These are phyloP conservation scores for Novumbra hubbsi DNA, from an alignment of 2,797 vertebrate genomes.

Conservation along the genomic window DNA sequence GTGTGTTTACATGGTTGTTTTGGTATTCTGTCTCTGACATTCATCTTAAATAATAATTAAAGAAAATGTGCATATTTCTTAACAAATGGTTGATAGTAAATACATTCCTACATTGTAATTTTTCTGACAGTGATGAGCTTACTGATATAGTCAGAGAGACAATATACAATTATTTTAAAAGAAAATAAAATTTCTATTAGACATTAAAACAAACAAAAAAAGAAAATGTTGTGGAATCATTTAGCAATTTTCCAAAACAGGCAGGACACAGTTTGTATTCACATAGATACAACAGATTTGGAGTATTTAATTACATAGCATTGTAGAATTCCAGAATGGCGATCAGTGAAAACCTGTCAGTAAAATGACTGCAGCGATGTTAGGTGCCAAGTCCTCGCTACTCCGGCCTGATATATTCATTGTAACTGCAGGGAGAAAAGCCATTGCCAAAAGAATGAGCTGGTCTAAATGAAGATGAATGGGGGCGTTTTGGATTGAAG, in stretches of 20 bases:
- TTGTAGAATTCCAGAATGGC: neutral
- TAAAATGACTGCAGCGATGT: neutral
- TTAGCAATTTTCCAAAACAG: neutral
- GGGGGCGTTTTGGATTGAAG: slow-evolving; percentile 69
- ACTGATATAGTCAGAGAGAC: neutral
- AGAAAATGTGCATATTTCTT: neutral
- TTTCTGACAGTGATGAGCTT: neutral
- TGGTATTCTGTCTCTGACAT: neutral
- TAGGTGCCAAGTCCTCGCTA: neutral
- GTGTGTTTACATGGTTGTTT: neutral
- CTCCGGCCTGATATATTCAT: neutral
- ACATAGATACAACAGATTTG: too few species aligned
- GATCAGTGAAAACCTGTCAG: neutral
- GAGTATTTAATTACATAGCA: too few species aligned
- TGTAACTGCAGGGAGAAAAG: neutral
- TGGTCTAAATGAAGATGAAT: slow-evolving; percentile 79
- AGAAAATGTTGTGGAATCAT: neutral
- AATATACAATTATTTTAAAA: neutral
- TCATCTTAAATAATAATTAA: neutral
- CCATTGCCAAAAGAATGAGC: neutral
- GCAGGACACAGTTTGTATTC: too few species aligned
- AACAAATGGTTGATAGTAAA: neutral
- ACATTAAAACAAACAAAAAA: neutral
- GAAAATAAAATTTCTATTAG: neutral
- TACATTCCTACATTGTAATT: neutral